These are phyloP conservation scores for Tachuris rubrigastra DNA, from an alignment of 2,113 vertebrate genomes.

Conservation along the genomic window DNA sequence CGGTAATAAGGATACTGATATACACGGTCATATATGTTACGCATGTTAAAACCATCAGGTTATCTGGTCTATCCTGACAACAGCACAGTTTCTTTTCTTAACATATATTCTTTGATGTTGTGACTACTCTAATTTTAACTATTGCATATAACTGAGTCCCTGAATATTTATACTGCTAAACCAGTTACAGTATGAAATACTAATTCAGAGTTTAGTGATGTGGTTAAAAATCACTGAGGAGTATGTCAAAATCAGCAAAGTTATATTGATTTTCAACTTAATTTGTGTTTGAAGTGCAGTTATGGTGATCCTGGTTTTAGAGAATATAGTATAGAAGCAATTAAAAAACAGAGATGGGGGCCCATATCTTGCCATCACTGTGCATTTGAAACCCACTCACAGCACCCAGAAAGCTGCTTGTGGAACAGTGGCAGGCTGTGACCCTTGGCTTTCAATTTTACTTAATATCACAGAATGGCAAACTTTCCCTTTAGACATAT, in stretches of 20 bases:
- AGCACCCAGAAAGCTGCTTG: not conserved
- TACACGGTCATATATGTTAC: not conserved
- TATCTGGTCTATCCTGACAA: not conserved
- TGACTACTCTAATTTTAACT: not conserved
- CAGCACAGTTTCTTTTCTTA: not conserved
- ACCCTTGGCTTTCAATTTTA: not conserved
- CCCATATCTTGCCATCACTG: not conserved
- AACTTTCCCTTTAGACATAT: not conserved
- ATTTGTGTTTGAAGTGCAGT: not conserved
- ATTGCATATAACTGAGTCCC: not conserved
- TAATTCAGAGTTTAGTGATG: not conserved
- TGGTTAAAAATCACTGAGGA: not conserved
- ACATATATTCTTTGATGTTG: not conserved
- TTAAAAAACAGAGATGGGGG: not conserved
- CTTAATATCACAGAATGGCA: not conserved
- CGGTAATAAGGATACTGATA: not conserved
- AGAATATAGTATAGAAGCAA: not conserved
- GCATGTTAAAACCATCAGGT: not conserved
- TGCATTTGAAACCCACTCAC: not conserved
- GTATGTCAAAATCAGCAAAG: not conserved
- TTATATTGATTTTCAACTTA: not conserved
- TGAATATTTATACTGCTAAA: not conserved
- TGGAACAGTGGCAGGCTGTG: not conserved
- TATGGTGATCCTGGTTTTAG: not conserved
- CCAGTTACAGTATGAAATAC: not conserved